A percentile compares a stretch with the other conserved stretches of the same genome.
Evolutionary conservation across 2,888 invertebrate species (phyloP).

Genomic region (Aromia moschata): DNA sequence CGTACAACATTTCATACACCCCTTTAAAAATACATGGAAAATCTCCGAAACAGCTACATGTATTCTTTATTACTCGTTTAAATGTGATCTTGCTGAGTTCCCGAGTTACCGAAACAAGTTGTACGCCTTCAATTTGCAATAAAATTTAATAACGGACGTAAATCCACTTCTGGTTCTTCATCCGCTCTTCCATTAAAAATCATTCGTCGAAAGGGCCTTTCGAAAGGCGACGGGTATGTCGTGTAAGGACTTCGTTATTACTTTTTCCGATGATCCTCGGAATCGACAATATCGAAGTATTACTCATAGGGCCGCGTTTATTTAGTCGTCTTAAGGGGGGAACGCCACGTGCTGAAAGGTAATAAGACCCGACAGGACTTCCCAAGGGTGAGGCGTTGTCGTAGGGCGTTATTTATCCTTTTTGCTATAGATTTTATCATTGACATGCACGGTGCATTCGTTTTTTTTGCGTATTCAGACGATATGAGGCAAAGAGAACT

Average conservation of each 20-base stretch:
- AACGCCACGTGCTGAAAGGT: constrained; percentile 16
- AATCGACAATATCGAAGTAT: constrained; percentile 5
- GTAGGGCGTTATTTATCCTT: neutral
- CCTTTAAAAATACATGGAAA: no score
- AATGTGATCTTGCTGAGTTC: no score
- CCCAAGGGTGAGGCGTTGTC: neutral
- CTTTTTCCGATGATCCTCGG: neutral
- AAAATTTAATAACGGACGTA: no score
- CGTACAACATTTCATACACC: no score
- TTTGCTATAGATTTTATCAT: neutral
- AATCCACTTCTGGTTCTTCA: no score
- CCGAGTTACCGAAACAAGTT: no score
- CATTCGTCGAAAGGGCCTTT: neutral
- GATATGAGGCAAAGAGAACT: no score
- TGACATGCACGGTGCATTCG: no score
- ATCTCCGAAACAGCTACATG: no score
- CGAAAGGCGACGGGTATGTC: neutral
- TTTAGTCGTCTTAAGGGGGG: constrained; percentile 12
- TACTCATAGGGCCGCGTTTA: constrained; percentile 11
- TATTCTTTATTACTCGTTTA: no score
- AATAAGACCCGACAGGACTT: constrained; percentile 11
- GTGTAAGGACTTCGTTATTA: neutral
- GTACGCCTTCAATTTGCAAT: no score
- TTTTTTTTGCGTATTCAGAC: neutral
- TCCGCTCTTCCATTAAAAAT: neutral